phyloP scores from a whole-genome alignment of 2,797 vertebrate genomes.

The Oreochromis grahami region DNA sequence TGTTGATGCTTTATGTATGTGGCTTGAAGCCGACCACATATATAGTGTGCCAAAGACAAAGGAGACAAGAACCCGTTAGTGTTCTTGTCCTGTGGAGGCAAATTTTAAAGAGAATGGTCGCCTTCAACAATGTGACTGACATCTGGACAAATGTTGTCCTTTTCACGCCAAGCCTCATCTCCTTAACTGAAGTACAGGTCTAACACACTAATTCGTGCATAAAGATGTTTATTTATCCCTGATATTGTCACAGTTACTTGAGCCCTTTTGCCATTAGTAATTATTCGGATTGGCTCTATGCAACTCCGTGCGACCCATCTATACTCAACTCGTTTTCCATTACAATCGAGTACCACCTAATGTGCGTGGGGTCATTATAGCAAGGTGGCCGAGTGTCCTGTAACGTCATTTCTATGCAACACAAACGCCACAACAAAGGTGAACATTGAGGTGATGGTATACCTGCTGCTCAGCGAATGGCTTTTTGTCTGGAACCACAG shows the following conservation, averaged over 20 bases:
- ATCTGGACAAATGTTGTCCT: neutral
- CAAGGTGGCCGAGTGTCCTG: neutral
- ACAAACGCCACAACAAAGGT: neutral
- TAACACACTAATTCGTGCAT: neutral
- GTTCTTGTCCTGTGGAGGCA: neutral
- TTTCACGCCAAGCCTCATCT: neutral
- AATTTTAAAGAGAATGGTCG: neutral
- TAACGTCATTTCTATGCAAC: neutral
- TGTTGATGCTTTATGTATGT: neutral
- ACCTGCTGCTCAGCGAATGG: neutral
- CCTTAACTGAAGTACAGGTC: neutral
- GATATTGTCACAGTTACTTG: neutral
- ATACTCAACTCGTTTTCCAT: neutral
- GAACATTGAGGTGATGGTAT: neutral
- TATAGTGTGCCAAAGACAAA: neutral
- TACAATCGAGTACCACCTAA: neutral
- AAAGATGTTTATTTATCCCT: neutral
- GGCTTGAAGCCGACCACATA: neutral
- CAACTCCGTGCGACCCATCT: neutral
- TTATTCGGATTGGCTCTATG: neutral
- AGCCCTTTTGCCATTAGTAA: neutral
- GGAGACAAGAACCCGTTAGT: neutral
- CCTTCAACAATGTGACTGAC: neutral
- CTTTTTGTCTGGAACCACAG: neutral
- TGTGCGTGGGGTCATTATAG: neutral